These are phyloP conservation scores for Aphyosemion australe DNA, from an alignment of 2,113 vertebrate species.

Conservation along the genomic window DNA sequence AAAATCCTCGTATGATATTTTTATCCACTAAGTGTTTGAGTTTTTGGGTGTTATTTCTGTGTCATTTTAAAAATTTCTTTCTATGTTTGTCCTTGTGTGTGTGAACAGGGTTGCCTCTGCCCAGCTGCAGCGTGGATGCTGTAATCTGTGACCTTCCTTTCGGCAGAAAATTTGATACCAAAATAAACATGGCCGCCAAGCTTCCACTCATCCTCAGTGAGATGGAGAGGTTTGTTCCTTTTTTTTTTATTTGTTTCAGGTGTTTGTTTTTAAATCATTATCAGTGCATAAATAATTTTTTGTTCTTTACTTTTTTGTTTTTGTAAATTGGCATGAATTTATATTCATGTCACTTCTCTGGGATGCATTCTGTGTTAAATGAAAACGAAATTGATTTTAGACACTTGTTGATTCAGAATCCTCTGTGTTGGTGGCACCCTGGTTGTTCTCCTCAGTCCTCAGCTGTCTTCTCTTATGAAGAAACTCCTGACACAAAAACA, in stretches of 20 bases:
- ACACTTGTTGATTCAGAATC: conserved; percentile 74
- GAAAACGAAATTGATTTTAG: background rate
- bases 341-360: background rate
- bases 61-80: conserved; percentile 26
- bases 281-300: background rate
- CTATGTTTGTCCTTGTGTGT: conserved; percentile 19
- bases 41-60: conserved; percentile 1
- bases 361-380: background rate
- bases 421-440: conserved; percentile 81
- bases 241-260: conserved; percentile 5
- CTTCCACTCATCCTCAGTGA: conserved; percentile 83
- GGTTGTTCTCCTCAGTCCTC: conserved; percentile 86
- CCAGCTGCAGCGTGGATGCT: conserved; percentile 80
- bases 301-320: background rate
- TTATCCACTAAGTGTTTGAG: background rate
- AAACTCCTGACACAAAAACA: conserved; percentile 49
- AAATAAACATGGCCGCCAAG: conserved; percentile 70
- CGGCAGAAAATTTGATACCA: conserved; percentile 90
- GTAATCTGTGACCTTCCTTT: conserved; percentile 92
- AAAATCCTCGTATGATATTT: background rate
- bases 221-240: conserved; percentile 87
- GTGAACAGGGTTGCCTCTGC: conserved; percentile 81
- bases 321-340: background rate
- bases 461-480: conserved; percentile 73
- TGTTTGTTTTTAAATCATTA: background rate